Evolutionary conservation across 2,888 invertebrate genomes (phyloP).

Genomic region (Acanthosepion pharaonis): DNA sequence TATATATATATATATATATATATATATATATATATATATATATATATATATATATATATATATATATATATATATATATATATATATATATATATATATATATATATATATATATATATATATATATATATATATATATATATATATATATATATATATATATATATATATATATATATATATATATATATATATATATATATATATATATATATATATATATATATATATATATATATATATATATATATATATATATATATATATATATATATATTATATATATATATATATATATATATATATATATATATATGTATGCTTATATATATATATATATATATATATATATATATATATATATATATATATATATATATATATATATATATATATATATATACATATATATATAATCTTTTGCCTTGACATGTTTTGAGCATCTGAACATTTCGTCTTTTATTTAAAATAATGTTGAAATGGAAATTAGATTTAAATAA

Average conservation of each 20-base stretch:
- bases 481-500: too few relatives aligned
- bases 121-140: background rate
- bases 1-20: background rate
- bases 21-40: background rate
- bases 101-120: background rate
- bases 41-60: background rate
- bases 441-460: too few relatives aligned
- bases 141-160: background rate
- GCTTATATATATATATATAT: constrained; percentile 9
- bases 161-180: background rate
- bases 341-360: constrained; percentile 11
- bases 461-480: too few relatives aligned
- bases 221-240: background rate
- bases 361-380: background rate
- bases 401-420: too few relatives aligned
- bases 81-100: background rate
- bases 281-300: background rate
- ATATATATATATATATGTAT: background rate
- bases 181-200: background rate
- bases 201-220: background rate
- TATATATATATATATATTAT: background rate
- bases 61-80: background rate
- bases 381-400: background rate
- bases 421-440: too few relatives aligned
- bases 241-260: background rate